Percentiles rank a stretch among this genome's conserved stretches.
These are phyloP conservation scores for Drosophila subsilvestris DNA, from an alignment of 2,888 invertebrate genomes.

Conservation along the genomic window DNA sequence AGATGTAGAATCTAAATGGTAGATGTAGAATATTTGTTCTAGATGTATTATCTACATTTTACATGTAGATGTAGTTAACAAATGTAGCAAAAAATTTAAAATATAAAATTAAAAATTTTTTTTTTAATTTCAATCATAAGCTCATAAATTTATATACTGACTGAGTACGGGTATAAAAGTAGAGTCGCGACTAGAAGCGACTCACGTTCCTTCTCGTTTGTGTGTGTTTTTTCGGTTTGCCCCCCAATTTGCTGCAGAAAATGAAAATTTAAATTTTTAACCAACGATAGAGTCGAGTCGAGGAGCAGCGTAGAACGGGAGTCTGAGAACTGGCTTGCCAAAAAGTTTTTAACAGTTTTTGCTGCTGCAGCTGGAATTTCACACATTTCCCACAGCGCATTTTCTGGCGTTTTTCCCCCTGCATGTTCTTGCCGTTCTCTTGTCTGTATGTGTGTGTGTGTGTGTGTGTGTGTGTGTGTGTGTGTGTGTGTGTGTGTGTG, in stretches of 20 bases:
- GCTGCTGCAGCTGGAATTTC: conserved; percentile 60
- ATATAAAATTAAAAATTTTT: too few relatives aligned
- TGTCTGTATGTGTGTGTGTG: conserved; percentile 27
- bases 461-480: conserved; percentile 41
- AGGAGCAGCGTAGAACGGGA: conserved; percentile 9
- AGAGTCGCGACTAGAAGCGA: too few relatives aligned
- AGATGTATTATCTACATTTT: too few relatives aligned
- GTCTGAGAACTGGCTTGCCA: conserved; percentile 41
- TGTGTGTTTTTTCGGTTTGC: conserved; percentile 31
- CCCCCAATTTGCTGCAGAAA: conserved; percentile 72
- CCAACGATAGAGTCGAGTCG: conserved; percentile 57
- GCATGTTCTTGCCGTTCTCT: conserved; percentile 49
- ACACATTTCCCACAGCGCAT: conserved; percentile 77
- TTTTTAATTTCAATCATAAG: too few relatives aligned
- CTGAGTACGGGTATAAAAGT: too few relatives aligned
- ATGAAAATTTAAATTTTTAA: conserved; percentile 81
- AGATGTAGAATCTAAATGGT: too few relatives aligned
- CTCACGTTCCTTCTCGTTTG: too few relatives aligned
- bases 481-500: conserved; percentile 21
- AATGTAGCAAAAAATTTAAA: too few relatives aligned
- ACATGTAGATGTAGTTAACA: too few relatives aligned
- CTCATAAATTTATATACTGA: too few relatives aligned
- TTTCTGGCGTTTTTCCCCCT: conserved; percentile 53
- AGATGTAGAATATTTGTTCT: too few relatives aligned
- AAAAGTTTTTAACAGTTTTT: conserved; percentile 61